A percentile compares a stretch with the other conserved stretches of the same genome.
Evolutionary conservation across 2,113 vertebrate genomes (phyloP).

Genomic region (Ranitomeya imitator): DNA sequence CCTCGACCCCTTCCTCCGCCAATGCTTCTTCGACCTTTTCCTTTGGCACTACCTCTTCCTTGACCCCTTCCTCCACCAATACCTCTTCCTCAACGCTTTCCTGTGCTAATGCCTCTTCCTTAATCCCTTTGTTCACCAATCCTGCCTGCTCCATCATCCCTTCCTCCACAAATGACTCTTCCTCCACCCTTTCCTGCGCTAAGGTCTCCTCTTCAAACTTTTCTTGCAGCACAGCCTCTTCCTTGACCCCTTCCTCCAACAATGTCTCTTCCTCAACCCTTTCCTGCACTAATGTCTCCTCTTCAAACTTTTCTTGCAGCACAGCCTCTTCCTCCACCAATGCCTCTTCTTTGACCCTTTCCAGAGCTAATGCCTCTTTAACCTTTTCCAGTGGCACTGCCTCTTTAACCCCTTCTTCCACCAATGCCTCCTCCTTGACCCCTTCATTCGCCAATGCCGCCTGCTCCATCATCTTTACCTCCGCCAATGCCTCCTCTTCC

Average conservation of each 20-base stretch:
- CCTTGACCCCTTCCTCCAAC: background rate
- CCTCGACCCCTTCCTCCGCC: background rate
- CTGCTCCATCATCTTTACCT: background rate
- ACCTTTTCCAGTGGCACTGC: too few species aligned
- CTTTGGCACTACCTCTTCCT: background rate
- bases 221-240: background rate
- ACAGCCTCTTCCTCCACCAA: background rate
- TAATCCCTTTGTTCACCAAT: too few species aligned
- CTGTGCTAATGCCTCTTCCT: background rate
- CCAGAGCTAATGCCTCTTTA: too few species aligned
- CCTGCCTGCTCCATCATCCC: too few species aligned
- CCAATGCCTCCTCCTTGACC: background rate
- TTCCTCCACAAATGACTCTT: too few species aligned
- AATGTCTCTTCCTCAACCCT: background rate
- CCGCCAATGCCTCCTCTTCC: background rate
- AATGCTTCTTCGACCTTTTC: background rate
- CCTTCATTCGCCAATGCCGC: background rate
- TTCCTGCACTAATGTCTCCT: background rate
- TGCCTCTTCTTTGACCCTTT: background rate
- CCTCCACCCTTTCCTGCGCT: too few species aligned
- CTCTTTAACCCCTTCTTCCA: background rate
- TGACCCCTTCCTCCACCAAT: background rate
- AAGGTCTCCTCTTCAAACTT: background rate
- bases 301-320: too few species aligned
- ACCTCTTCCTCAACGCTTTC: background rate